A percentile compares a stretch with the other conserved stretches of the same genome.
Conservation (phyloP, 2,888 invertebrate species). For the Lottia scabra region DNA sequence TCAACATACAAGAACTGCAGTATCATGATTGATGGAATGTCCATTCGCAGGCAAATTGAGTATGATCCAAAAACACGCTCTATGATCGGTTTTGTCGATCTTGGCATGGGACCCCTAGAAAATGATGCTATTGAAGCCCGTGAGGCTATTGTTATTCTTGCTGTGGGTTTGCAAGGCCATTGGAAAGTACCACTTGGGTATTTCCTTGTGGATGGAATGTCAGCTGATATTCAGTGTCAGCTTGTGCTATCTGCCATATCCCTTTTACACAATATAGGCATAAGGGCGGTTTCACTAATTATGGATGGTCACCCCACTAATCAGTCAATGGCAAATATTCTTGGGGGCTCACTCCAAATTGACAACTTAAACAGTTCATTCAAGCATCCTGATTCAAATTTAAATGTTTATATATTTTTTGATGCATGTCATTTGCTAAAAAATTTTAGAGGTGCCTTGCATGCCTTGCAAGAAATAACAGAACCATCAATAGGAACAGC, state of each 20-base stretch:
- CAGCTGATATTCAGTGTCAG: neutral
- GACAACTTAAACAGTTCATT: neutral
- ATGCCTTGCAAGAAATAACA: neutral
- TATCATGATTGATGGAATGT: neutral
- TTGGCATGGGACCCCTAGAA: neutral
- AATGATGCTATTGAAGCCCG: neutral
- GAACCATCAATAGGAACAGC: neutral
- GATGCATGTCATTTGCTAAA: slow-evolving; percentile 17
- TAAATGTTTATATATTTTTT: slow-evolving; percentile 7
- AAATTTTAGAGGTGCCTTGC: neutral
- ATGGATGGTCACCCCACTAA: slow-evolving; percentile 6
- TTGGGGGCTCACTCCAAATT: slow-evolving; percentile 9
- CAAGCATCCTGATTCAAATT: neutral
- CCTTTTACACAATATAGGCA: neutral
- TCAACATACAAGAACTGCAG: neutral
- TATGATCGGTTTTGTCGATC: neutral
- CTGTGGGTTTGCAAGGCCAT: neutral
- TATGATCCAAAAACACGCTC: neutral
- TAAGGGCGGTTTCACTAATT: neutral
- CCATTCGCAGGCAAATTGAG: neutral
- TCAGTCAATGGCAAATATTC: slow-evolving; percentile 6
- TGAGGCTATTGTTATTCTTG: neutral
- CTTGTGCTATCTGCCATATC: neutral
- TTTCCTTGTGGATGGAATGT: neutral
- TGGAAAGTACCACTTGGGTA: neutral